Percentiles rank a stretch among this genome's conserved stretches.
Conservation (phyloP, 2,113 vertebrate species). For the Desmodus rotundus region DNA sequence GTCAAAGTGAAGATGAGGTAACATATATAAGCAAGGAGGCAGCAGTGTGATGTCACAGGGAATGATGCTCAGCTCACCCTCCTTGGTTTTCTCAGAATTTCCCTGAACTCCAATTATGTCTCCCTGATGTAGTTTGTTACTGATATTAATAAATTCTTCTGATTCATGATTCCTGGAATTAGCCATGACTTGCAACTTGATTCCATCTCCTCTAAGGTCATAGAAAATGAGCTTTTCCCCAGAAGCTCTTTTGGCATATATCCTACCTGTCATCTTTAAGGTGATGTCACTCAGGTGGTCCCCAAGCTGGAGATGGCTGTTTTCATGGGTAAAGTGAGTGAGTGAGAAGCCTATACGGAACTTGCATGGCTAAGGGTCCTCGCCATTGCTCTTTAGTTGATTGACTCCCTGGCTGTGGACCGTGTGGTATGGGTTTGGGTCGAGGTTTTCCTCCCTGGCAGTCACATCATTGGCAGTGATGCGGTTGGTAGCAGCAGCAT, state of each 20-base stretch:
- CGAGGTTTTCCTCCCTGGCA: background rate
- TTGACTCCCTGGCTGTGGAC: conserved; percentile 92
- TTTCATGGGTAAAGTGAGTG: conserved; percentile 90
- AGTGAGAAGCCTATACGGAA: conserved; percentile 91
- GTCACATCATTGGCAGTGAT: background rate
- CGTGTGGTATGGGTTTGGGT: conserved; percentile 91
- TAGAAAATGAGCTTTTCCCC: conserved; percentile 97
- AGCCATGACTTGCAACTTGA: conserved; percentile 97
- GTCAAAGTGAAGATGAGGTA: background rate
- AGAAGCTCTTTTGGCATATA: conserved; percentile 94
- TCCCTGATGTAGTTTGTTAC: conserved; percentile 84
- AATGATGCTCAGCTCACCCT: background rate
- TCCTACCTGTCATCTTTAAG: conserved; percentile 89
- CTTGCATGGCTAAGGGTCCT: conserved; percentile 97
- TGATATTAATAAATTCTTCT: conserved; percentile 89
- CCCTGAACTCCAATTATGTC: background rate
- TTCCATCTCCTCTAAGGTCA: conserved; percentile 93
- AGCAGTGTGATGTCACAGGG: background rate
- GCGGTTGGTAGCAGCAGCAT: background rate
- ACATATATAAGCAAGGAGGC: background rate
- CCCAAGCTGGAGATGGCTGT: conserved; percentile 88
- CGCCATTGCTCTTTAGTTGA: conserved; percentile 87
- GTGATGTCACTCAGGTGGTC: conserved; percentile 88
- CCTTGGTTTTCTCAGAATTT: conserved; percentile 92
- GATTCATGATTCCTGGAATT: conserved; percentile 96